A percentile compares a stretch with the other conserved stretches of the same genome.
Conservation (phyloP, 2,888 invertebrate species). For the Stenolophus ochropezus region DNA sequence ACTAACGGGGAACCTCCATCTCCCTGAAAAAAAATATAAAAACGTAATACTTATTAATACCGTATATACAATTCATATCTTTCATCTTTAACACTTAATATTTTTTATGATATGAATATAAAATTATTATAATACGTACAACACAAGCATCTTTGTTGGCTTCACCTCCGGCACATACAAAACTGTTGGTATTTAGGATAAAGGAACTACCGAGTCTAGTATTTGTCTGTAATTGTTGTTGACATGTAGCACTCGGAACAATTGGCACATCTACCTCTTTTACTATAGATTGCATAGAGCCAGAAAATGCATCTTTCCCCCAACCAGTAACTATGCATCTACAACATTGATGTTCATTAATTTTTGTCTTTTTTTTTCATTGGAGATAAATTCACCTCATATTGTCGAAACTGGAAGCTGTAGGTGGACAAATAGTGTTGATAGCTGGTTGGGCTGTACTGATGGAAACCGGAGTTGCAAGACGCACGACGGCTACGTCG, state of each 20-base stretch:
- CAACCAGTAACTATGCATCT: conserved; percentile 83
- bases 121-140: conserved; percentile 72
- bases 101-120: too few species aligned
- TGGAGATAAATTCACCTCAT: conserved; percentile 12
- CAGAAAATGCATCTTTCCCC: conserved; percentile 85
- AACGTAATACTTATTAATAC: too few species aligned
- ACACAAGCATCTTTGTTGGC: conserved; percentile 85
- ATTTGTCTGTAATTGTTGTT: conserved; percentile 78
- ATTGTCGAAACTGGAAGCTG: conserved; percentile 30
- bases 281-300: conserved; percentile 79
- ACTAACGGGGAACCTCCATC: conserved; percentile 48
- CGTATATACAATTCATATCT: too few species aligned
- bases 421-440: conserved; percentile 76
- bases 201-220: conserved; percentile 81
- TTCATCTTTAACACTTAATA: too few species aligned
- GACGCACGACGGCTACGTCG: conserved; percentile 75
- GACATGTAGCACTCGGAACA: conserved; percentile 77
- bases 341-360: conserved; percentile 45
- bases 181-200: conserved; percentile 79
- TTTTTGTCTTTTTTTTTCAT: background rate
- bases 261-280: conserved; percentile 85
- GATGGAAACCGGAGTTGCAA: conserved; percentile 70
- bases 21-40: conserved; percentile 44
- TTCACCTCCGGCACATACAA: conserved; percentile 87
- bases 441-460: conserved; percentile 76